Evolutionary conservation across 1,140 invertebrate species (phyloP).

Genomic region (Oncopodura yosiiana): DNA sequence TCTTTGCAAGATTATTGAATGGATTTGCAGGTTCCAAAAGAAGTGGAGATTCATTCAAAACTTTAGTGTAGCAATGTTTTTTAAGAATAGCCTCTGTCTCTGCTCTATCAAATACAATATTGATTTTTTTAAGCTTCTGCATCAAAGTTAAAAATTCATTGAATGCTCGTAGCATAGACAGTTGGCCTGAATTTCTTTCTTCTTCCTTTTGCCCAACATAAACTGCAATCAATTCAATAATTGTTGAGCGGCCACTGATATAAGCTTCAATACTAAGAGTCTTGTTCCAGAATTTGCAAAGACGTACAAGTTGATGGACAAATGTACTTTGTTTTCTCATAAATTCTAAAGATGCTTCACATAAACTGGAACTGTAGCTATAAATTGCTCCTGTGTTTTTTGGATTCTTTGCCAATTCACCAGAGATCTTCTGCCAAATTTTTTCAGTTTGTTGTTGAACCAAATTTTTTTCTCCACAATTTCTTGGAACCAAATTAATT

Average conservation of each 20-base stretch:
- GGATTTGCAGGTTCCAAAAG: not conserved
- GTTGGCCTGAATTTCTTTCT: not conserved
- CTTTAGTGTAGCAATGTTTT: too few relatives aligned
- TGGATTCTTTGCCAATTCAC: not conserved
- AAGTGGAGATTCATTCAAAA: too few relatives aligned
- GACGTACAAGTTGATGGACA: not conserved
- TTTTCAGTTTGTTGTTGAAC: not conserved
- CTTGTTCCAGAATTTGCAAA: slow-evolving; percentile 1
- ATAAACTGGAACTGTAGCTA: not conserved
- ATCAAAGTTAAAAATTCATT: not conserved
- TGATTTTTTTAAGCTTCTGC: not conserved
- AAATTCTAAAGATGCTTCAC: not conserved
- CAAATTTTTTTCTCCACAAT: too few relatives aligned
- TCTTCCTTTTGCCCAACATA: slow-evolving; percentile 2
- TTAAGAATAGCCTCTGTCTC: not conserved
- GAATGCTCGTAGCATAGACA: not conserved
- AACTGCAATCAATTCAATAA: not conserved
- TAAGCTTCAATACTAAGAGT: not conserved
- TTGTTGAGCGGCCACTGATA: not conserved
- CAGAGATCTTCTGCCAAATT: not conserved
- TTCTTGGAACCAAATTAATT: not conserved
- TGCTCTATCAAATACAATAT: not conserved
- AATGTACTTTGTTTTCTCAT: not conserved
- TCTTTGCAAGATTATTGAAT: not conserved
- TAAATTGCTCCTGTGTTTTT: not conserved